Percentiles rank a stretch among this genome's conserved stretches.
These are phyloP conservation scores for Monopterus albus DNA, from an alignment of 2,113 vertebrate genomes.

Conservation along the genomic window DNA sequence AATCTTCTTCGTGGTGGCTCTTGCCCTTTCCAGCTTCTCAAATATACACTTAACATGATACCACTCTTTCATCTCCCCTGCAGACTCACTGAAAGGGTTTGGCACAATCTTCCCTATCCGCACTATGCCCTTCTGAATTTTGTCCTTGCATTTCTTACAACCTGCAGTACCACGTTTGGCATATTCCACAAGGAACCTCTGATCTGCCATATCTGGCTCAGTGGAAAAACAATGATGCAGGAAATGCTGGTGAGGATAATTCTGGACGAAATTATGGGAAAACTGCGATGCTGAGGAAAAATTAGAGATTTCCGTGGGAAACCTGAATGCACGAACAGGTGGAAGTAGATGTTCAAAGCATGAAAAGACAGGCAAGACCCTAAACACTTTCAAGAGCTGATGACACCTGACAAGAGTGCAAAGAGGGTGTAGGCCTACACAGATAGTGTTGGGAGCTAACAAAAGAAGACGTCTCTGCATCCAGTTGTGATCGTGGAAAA, in stretches of 20 bases:
- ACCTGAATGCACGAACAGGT: not conserved
- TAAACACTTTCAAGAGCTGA: constrained; percentile 1
- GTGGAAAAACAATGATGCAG: constrained; percentile 31
- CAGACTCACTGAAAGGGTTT: constrained; percentile 97
- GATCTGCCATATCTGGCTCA: constrained; percentile 88
- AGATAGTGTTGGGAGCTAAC: constrained; percentile 42
- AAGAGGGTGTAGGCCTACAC: constrained; percentile 4
- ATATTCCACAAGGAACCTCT: constrained; percentile 95
- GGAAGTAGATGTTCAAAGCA: not conserved
- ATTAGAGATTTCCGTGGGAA: not conserved
- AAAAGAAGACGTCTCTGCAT: constrained; percentile 65
- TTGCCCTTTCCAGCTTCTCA: constrained; percentile 94
- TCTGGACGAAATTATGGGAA: constrained; percentile 19
- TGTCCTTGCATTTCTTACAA: constrained; percentile 99
- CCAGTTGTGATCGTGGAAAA: constrained; percentile 27
- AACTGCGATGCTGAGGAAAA: not conserved
- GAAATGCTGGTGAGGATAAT: not conserved
- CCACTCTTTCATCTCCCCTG: constrained; percentile 99
- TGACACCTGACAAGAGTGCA: not conserved
- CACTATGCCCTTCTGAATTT: constrained; percentile 92
- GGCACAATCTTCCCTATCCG: constrained; percentile 96
- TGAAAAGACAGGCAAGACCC: not conserved
- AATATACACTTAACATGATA: constrained; percentile 97
- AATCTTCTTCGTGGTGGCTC: constrained; percentile 95
- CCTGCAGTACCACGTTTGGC: constrained; percentile 95